These are phyloP conservation scores for Blera fallax DNA, from an alignment of 2,888 invertebrate species.

Conservation along the genomic window DNA sequence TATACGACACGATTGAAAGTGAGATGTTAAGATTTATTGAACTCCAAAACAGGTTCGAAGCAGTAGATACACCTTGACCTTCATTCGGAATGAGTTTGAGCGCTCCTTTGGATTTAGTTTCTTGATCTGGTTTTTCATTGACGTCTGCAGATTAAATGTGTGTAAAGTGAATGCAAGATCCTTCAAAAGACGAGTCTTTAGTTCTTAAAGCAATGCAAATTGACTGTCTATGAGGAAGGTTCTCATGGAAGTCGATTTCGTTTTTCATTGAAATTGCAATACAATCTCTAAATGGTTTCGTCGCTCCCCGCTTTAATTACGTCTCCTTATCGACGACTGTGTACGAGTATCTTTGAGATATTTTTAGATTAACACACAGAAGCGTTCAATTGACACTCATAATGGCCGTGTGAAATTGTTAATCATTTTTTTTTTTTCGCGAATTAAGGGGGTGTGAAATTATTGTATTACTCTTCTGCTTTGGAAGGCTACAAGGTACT, in stretches of 20 bases:
- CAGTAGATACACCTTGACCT: conserved; percentile 26
- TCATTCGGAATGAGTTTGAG: conserved; percentile 12
- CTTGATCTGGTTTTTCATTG: neutral
- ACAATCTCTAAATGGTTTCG: neutral
- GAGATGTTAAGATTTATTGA: conserved; percentile 12
- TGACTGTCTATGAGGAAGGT: neutral
- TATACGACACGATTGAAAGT: conserved; percentile 10
- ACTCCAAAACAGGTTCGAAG: conserved; percentile 5
- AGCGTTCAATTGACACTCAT: conserved; percentile 14
- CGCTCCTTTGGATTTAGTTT: neutral
- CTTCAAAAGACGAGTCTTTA: neutral
- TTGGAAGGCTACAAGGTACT: neutral
- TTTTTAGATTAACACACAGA: neutral
- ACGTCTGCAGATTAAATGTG: neutral
- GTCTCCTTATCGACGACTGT: neutral
- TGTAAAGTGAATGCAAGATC: conserved; percentile 32
- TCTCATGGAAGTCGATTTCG: neutral
- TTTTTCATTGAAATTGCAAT: neutral
- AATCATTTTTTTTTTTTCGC: conserved; percentile 13
- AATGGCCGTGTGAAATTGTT: conserved; percentile 47
- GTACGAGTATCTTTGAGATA: neutral
- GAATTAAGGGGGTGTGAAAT: conserved; percentile 45
- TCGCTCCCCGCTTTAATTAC: neutral
- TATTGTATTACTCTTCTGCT: neutral
- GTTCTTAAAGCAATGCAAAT: neutral